These are phyloP conservation scores for Nixonia krombeini DNA, from an alignment of 1,140 invertebrate genomes.

Conservation along the genomic window DNA sequence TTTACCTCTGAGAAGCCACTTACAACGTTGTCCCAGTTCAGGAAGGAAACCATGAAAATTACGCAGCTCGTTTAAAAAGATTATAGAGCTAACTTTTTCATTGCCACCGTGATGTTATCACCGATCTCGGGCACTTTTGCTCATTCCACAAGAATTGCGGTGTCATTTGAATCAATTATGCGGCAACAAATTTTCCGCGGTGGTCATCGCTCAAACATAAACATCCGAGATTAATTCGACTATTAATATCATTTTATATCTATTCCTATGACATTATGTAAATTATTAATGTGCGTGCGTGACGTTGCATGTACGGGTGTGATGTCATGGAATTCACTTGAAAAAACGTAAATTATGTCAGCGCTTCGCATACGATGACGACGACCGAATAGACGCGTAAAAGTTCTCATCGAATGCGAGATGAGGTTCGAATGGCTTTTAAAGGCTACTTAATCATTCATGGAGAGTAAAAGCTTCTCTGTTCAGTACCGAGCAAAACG, in stretches of 20 bases:
- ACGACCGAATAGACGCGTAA: neutral
- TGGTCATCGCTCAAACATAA: no score
- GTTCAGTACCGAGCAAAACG: constrained; percentile 33
- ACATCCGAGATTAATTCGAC: no score
- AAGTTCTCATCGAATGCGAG: constrained; percentile 49
- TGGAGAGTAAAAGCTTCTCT: constrained; percentile 34
- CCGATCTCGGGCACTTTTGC: neutral
- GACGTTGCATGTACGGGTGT: no score
- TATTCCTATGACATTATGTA: no score
- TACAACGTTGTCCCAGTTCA: neutral
- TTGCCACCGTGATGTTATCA: neutral
- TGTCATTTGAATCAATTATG: neutral
- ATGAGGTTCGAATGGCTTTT: constrained; percentile 40
- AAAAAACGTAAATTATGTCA: no score
- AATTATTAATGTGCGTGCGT: no score
- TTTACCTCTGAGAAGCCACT: neutral
- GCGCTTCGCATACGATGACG: neutral
- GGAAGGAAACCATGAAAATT: neutral
- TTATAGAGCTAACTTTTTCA: neutral
- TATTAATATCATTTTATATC: no score
- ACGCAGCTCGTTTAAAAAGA: neutral
- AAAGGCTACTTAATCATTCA: constrained; percentile 45
- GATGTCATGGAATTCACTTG: no score
- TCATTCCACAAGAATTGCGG: no score
- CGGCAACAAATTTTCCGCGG: neutral